phyloP scores from a whole-genome alignment of 2,888 invertebrate genomes.

The Belgica antarctica region DNA sequence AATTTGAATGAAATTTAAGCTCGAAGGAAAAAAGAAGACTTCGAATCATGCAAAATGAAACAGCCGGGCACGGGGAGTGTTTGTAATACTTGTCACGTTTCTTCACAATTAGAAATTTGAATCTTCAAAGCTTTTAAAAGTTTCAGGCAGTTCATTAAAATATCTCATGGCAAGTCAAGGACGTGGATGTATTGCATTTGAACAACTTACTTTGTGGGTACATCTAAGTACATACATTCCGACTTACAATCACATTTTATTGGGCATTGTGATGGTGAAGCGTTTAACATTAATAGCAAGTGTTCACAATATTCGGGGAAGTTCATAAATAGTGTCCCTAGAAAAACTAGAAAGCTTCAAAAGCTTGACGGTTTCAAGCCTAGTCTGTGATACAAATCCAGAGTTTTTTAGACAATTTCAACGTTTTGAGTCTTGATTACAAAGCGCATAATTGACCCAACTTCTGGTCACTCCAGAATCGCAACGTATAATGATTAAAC shows the following conservation, averaged over 20 bases:
- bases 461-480: not conserved
- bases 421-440: not conserved
- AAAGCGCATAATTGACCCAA: too few species aligned
- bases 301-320: too few species aligned
- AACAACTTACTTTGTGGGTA: not conserved
- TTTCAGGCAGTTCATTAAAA: too few species aligned
- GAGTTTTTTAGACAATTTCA: not conserved
- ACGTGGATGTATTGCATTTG: not conserved
- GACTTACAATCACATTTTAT: not conserved
- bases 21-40: not conserved
- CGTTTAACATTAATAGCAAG: not conserved
- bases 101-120: too few species aligned
- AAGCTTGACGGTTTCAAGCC: not conserved
- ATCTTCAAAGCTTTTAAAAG: too few species aligned
- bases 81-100: too few species aligned
- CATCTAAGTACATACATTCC: too few species aligned
- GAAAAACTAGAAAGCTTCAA: too few species aligned
- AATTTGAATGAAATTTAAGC: not conserved
- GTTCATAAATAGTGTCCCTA: too few species aligned
- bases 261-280: not conserved
- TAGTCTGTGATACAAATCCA: not conserved
- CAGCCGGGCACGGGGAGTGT: too few species aligned
- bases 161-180: too few species aligned
- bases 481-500: not conserved
- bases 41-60: constrained; percentile 11